phyloP scores from a whole-genome alignment of 2,797 vertebrate genomes.

The Poecilia gillii region DNA sequence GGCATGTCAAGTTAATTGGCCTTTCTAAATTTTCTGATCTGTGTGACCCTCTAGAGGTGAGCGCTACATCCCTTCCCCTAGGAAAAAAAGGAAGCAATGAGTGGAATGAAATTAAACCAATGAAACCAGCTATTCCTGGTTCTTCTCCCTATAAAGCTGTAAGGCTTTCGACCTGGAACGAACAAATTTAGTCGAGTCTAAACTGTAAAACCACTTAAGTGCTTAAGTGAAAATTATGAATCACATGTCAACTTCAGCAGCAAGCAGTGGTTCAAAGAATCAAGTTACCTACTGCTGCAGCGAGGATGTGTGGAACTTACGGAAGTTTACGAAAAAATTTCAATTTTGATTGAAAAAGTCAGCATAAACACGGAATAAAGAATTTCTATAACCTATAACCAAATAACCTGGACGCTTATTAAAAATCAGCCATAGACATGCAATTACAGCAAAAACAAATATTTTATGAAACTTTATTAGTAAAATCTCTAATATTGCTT shows the following conservation, averaged over 20 bases:
- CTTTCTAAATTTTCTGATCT: too few relatives aligned
- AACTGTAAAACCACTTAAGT: not conserved
- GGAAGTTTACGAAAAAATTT: constrained; percentile 48
- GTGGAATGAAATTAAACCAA: too few relatives aligned
- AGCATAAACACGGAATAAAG: not conserved
- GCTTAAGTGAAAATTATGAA: not conserved
- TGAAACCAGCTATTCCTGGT: too few relatives aligned
- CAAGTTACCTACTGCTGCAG: not conserved
- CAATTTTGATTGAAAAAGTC: not conserved
- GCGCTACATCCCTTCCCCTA: too few relatives aligned
- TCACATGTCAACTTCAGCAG: not conserved
- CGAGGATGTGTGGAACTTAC: constrained; percentile 20
- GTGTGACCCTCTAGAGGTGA: too few relatives aligned
- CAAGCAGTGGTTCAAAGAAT: constrained; percentile 16
- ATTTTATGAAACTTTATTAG: not conserved
- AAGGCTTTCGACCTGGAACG: not conserved
- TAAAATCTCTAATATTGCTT: not conserved
- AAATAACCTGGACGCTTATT: not conserved
- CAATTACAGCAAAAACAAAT: not conserved
- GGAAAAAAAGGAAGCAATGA: too few relatives aligned
- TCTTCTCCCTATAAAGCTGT: not conserved
- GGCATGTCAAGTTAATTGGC: too few relatives aligned
- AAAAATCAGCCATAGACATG: not conserved
- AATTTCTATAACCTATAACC: not conserved
- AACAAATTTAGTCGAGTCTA: not conserved